Evolutionary conservation across 2,797 vertebrate species (phyloP).

Genomic region (Chrosomus eos): DNA sequence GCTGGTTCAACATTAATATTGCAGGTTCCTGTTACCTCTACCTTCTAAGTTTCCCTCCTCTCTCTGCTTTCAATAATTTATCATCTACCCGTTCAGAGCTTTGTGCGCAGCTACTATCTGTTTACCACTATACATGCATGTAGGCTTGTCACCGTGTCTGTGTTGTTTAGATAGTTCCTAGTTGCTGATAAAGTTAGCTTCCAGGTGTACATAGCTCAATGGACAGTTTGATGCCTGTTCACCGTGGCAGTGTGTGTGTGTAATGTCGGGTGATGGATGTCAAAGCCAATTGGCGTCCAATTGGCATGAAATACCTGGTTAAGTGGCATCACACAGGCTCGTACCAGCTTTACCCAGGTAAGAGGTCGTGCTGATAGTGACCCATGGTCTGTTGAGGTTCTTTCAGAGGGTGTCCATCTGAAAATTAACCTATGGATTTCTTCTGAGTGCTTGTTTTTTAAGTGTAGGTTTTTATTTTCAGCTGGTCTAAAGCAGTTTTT

Average conservation of each 20-base stretch:
- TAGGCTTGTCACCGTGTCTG: conserved; percentile 25
- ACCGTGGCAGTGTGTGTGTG: conserved; percentile 41
- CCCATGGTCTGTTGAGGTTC: not conserved
- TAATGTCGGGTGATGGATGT: conserved; percentile 86
- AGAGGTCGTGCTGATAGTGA: conserved; percentile 55
- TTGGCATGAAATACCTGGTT: conserved; percentile 88
- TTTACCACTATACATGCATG: conserved; percentile 67
- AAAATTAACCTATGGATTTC: not conserved
- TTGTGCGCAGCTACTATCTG: conserved; percentile 73
- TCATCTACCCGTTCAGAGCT: conserved; percentile 71
- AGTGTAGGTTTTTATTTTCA: not conserved
- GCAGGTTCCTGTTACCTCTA: conserved; percentile 62
- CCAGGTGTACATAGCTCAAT: conserved; percentile 1
- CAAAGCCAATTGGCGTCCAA: conserved; percentile 85
- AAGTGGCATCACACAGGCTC: conserved; percentile 93
- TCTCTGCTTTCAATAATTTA: conserved; percentile 88
- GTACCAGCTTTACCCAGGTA: conserved; percentile 96
- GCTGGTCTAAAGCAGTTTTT: not conserved
- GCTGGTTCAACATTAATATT: conserved; percentile 69
- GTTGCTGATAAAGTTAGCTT: conserved; percentile 1
- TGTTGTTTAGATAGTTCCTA: conserved; percentile 23
- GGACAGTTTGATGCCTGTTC: conserved; percentile 25
- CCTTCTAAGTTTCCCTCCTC: conserved; percentile 75
- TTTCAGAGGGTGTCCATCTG: not conserved
- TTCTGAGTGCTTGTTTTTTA: not conserved